Base-by-base conservation (phyloP, 2,113 vertebrate genomes). In the Felis chaus region DNA sequence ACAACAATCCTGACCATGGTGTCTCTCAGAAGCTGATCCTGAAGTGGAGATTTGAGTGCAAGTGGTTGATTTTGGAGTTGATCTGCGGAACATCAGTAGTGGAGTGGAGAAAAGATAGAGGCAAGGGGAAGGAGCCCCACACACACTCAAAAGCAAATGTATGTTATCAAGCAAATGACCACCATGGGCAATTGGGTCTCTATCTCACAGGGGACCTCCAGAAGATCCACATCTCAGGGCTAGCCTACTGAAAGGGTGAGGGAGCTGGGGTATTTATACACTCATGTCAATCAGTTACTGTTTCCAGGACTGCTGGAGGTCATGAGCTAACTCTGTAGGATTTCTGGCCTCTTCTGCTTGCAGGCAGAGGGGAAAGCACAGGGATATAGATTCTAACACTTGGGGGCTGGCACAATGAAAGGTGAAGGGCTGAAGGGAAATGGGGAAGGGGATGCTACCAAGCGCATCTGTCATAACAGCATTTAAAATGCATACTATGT, bases 61-160 rank as follows among this genome's bases (percentile, higher is more conserved):
- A 83, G 29, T 3, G 39, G 57, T 36, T 61, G 50, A 65, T 39
- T 19, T 76, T 36, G 39, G 66, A 78, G 36, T 6, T 18, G 84
- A 78, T 21, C 4, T 69, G 39, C 36, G 66, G 76, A 41, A n/a
- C 21, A 53, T 14, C 39, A 48, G 76, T 12, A 27, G 25, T 1
- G 29, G 25, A 15, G 29, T 48, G 31, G 25, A 53, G n/a, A 78
- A 53, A 16, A 23, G 18, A 83, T 10, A 71, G 8, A 76, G 10
- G 16, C n/a, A 7, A 68, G 19, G 21, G 21, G 33, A 41, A 48
- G 25, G 63, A 29, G 4, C 14, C 3, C 0, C 63, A 3, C 7
- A 61, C 21, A 6, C 13, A 31, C 45, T 45, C 45, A 57, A 83
- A 41, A 48, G 21, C 21, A n/a, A 74, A 57, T 4, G 8, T 6